A percentile compares a stretch with the other conserved stretches of the same genome.
These are phyloP conservation scores for Aromia moschata DNA, from an alignment of 2,888 invertebrate genomes.

Conservation along the genomic window DNA sequence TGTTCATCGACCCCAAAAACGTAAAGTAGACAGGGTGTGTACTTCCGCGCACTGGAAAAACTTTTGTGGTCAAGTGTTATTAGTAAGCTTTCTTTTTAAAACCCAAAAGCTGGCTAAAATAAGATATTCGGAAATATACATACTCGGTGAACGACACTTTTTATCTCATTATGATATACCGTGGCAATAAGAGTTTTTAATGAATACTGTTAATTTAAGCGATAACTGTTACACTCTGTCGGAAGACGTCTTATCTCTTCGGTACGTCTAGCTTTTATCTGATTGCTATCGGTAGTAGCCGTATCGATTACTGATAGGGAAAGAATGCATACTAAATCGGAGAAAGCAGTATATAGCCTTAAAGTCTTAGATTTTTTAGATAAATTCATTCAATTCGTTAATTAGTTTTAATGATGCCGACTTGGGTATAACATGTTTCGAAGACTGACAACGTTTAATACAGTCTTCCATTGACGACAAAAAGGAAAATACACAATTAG, in stretches of 20 bases:
- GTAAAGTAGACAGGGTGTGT: too few species aligned
- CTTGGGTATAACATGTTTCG: too few species aligned
- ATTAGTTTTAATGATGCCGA: background rate
- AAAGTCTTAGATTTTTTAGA: background rate
- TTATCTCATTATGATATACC: conserved; percentile 18
- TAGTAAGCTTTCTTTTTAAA: too few species aligned
- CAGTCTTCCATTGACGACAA: too few species aligned
- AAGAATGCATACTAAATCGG: background rate
- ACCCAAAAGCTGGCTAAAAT: too few species aligned
- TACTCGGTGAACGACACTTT: background rate
- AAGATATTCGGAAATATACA: too few species aligned
- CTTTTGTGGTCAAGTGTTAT: too few species aligned
- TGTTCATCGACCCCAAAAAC: too few species aligned
- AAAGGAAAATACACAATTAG: too few species aligned
- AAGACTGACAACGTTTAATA: too few species aligned
- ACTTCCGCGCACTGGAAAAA: too few species aligned
- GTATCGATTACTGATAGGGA: background rate
- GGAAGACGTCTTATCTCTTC: background rate
- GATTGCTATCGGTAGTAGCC: background rate
- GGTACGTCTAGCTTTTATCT: conserved; percentile 8
- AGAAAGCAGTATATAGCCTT: background rate
- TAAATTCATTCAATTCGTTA: background rate
- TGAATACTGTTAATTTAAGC: conserved; percentile 8
- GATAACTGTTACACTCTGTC: conserved; percentile 2
- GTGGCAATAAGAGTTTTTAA: conserved; percentile 11